Conservation (phyloP, 2,113 vertebrate genomes). For the Vidua chalybeata region DNA sequence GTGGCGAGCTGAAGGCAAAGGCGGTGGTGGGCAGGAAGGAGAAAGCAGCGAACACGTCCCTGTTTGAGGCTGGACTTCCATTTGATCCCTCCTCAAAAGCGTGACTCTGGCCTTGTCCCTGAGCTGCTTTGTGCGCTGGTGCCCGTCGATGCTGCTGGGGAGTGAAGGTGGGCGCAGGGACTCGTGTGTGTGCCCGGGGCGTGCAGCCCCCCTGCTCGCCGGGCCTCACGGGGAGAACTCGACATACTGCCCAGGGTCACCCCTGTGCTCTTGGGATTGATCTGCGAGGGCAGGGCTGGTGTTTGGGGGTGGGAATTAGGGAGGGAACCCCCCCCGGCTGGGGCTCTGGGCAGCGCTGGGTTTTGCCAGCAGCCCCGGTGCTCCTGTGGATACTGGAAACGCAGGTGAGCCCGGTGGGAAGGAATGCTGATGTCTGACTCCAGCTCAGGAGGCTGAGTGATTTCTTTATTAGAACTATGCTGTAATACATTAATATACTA, state of each 20-base stretch:
- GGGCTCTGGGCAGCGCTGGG: fast-evolving
- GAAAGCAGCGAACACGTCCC: fast-evolving
- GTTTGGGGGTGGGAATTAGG: background rate
- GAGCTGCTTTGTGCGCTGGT: background rate
- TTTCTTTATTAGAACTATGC: too few species aligned
- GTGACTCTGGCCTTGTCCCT: background rate
- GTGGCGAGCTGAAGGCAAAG: background rate
- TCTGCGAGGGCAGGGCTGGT: fast-evolving
- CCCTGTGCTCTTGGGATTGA: fast-evolving
- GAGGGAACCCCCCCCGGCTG: background rate
- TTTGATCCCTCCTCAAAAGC: background rate
- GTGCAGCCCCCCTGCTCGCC: background rate
- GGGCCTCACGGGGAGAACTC: too few species aligned
- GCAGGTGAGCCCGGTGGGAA: too few species aligned
- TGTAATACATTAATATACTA: too few species aligned
- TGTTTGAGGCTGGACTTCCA: background rate
- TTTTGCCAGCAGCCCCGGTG: background rate
- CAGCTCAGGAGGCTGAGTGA: too few species aligned
- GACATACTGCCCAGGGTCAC: fast-evolving
- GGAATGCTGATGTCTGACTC: too few species aligned
- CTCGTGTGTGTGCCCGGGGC: background rate
- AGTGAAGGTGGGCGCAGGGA: fast-evolving
- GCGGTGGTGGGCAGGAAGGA: background rate
- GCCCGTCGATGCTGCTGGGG: fast-evolving
- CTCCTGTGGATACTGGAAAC: background rate